Base-by-base conservation (phyloP, 2,888 invertebrate species). In the Cataglyphis livida region DNA sequence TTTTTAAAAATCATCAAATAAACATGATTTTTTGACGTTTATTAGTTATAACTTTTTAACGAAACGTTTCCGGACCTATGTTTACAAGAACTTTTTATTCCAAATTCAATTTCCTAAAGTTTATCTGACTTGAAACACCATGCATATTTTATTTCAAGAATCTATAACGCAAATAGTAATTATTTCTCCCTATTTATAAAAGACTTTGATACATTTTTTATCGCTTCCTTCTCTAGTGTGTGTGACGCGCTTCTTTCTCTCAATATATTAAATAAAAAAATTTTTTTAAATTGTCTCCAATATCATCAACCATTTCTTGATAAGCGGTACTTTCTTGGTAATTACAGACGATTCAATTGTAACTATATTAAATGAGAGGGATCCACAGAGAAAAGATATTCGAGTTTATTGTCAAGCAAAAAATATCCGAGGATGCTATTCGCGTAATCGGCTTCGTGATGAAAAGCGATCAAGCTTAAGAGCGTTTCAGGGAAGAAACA, bases 381-480 rank as follows among this genome's bases (percentile, higher is more conserved):
- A n/a, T 51, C 65, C 25, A 48, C 38, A 25, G 15, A 25, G 15
- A 18, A 54, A 54, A 65, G 38, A 25, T 75, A 51, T 64, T 35
- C 64, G n/a, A 64, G 21, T 3, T 35, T 35, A 59, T 38, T 65
- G 41, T 15, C 35, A 32, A 32, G 44, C 21, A 57, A 65, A 65
- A 70, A 71, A 70, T 81, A 15, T 62, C 38, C 62, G 64, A 81
- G 65, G 59, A 59, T 65, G 68, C 48, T 76, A 48, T 21, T 48
- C 44, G 41, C 61, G 78, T 81, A 79, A 79, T 79, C 79, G 74
- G 74, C 75, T 73, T 65, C 65, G 65, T 57, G 59, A 82, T 81
- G 81, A 81, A 73, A 83, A 81, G 70, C 32, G 62, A 65, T 65
- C 57, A 73, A 81, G 21, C 57, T 35, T 38, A 66, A 57, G 64